Evolutionary conservation across 2,113 vertebrate genomes (phyloP).

Genomic region (Pachypanchax playfairii): DNA sequence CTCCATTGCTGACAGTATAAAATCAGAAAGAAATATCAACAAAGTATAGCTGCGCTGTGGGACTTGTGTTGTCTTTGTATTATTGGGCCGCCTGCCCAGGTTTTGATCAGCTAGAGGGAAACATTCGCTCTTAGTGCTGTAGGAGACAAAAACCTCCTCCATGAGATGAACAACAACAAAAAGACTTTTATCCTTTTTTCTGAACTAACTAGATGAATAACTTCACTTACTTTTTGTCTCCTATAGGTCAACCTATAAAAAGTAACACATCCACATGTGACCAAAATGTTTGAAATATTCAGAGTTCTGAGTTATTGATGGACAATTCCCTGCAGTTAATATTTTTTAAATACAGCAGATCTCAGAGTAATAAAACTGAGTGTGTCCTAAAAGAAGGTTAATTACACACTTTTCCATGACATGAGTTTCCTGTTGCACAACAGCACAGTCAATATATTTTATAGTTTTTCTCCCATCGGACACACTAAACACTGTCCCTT

Average conservation of each 20-base stretch:
- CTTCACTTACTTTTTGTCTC: constrained; percentile 13
- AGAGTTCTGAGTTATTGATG: constrained; percentile 13
- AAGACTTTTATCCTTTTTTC: constrained; percentile 24
- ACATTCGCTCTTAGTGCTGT: constrained; percentile 34
- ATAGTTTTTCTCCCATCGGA: too few relatives aligned
- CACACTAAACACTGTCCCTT: too few relatives aligned
- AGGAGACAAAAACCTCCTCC: constrained; percentile 27
- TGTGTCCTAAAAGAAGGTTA: not conserved
- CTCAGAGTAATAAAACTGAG: not conserved
- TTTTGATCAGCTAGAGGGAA: constrained; percentile 46
- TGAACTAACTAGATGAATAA: constrained; percentile 10
- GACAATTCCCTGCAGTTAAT: not conserved
- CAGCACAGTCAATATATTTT: too few relatives aligned
- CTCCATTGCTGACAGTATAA: not conserved
- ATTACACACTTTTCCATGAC: not conserved
- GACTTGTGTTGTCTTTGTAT: constrained; percentile 16
- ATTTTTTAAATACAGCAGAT: not conserved
- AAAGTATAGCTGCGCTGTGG: not conserved
- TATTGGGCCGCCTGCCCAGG: constrained; percentile 26
- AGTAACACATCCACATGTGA: constrained; percentile 1
- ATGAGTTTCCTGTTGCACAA: too few relatives aligned
- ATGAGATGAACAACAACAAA: constrained; percentile 24
- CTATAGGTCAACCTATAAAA: constrained; percentile 6
- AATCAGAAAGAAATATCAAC: constrained; percentile 1
- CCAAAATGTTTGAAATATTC: constrained; percentile 10